Evolutionary conservation across 2,113 vertebrate species (phyloP).

Genomic region (Pica pica): DNA sequence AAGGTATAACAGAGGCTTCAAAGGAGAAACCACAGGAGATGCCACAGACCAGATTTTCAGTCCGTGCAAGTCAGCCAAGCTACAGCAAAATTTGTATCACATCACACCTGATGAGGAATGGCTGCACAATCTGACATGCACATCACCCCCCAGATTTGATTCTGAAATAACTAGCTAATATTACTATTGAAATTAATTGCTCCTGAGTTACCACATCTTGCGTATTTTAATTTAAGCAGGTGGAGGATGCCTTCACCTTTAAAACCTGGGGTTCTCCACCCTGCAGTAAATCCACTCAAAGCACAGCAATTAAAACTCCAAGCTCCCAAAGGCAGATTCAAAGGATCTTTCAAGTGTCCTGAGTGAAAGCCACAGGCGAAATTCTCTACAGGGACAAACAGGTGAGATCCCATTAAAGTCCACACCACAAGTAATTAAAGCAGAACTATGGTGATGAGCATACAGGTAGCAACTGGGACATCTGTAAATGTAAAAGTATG

Average conservation of each 20-base stretch:
- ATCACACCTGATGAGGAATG: neutral
- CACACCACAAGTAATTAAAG: neutral
- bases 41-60: neutral
- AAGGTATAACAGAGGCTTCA: neutral
- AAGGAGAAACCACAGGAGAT: neutral
- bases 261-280: neutral
- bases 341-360: neutral
- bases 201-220: neutral
- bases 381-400: conserved; percentile 1
- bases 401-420: neutral
- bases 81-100: neutral
- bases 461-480: neutral
- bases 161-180: neutral
- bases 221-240: conserved; percentile 14
- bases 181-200: conserved; percentile 26
- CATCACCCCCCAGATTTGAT: neutral
- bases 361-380: neutral
- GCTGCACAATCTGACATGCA: neutral
- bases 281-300: neutral
- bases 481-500: neutral
- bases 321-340: conserved; percentile 1
- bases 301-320: neutral
- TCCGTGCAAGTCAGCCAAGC: neutral
- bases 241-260: neutral
- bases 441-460: neutral